Evolutionary conservation across 2,797 vertebrate genomes (phyloP), one percentile per base, ranked within the genome.

Genomic region (Toxotes lorentzi): DNA sequence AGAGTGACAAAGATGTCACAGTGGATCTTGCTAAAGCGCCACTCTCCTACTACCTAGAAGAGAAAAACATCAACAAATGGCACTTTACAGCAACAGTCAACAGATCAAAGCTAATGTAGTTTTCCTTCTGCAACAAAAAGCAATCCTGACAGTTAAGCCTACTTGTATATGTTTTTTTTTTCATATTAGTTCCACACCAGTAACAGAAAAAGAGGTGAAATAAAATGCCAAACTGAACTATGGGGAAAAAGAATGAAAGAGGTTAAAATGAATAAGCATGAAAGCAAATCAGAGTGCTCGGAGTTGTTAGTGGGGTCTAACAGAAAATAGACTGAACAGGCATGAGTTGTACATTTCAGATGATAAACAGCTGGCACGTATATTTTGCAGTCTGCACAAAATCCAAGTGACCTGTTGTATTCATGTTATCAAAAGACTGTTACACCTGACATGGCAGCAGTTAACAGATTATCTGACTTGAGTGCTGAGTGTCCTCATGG

Each of bases 1-100:
- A 99, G 95, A 69, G 98, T 99, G 93, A 99, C 97, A 61, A 99
- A 99, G 94, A 99, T 97, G 92, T 99, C 97, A 93, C 98, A 99
- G 93, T 99, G 98, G 93, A 99, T 97, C 92, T 95, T 97, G 89
- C 97, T 99, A 89, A 99, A 99, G 54, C 96, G 95, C 98, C 97
- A 98, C 91, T 99, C 98, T 1, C 98, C 97, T 40, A 99, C 98
- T 86, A 99, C 98, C 98, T 99, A 82, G 62, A 58, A 81, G 85
- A 84, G 76, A 88, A 92, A 78, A 86, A 81, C 53, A 89, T 5
- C n/a, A 84, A 81, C 74, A 88, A 89, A 73, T 59, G 58, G 40
- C 62, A 75, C 69, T 80, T 90, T 82, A 86, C 61, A 81, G 66
- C 47, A 72, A 60, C 65, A 72, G 68, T 81, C 63, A 70, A 76